phyloP scores from a whole-genome alignment of 2,113 vertebrate genomes.

The Sorex araneus region DNA sequence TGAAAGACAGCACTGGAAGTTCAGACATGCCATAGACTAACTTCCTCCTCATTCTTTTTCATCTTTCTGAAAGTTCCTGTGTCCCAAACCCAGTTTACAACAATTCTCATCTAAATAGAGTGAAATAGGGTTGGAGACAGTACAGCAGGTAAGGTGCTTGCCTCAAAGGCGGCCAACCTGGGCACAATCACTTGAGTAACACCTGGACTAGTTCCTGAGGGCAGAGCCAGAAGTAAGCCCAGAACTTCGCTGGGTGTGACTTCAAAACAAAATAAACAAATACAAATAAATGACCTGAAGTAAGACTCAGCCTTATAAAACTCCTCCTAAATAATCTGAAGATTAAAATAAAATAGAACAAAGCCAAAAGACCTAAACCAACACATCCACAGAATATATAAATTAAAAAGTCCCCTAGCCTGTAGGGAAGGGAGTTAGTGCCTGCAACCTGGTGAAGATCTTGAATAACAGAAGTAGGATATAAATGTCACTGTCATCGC shows the following conservation, averaged over 20 bases:
- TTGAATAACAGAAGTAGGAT: neutral
- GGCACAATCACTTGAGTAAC: too few relatives aligned
- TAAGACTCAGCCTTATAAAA: neutral
- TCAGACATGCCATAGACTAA: neutral
- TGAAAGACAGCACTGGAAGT: neutral
- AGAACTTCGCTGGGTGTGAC: too few relatives aligned
- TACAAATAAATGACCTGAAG: too few relatives aligned
- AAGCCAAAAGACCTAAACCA: neutral
- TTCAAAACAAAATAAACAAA: too few relatives aligned
- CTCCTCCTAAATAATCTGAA: neutral
- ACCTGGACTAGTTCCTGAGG: too few relatives aligned
- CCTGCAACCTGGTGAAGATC: too few relatives aligned
- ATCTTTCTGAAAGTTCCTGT: neutral
- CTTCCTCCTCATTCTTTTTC: neutral
- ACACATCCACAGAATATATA: neutral
- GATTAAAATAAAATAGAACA: neutral
- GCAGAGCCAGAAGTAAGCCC: too few relatives aligned
- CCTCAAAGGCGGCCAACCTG: too few relatives aligned
- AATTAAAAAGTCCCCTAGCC: neutral
- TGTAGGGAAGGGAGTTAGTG: neutral
- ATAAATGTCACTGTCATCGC: too few relatives aligned
- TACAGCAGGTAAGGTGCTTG: too few relatives aligned
- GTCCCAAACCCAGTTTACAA: neutral
- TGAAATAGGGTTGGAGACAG: neutral
- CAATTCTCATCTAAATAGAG: neutral